Conservation (phyloP, 1,140 invertebrate genomes). For the Zaprionus vittiger region DNA sequence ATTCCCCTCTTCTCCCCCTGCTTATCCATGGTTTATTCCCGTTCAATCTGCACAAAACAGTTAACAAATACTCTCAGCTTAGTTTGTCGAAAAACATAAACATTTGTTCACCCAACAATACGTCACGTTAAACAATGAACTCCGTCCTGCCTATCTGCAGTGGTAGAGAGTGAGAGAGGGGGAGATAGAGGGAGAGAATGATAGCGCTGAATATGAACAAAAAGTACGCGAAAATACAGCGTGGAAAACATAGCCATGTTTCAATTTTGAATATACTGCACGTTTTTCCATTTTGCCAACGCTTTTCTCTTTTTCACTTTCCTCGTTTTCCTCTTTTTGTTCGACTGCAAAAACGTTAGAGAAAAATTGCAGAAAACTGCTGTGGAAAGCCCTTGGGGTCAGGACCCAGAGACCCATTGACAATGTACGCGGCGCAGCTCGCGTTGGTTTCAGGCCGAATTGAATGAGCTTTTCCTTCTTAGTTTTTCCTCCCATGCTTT, state of each 20-base stretch:
- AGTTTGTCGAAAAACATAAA: slow-evolving; percentile 68
- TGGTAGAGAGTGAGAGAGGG: background rate
- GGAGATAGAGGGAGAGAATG: background rate
- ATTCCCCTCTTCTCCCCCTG: background rate
- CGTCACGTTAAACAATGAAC: slow-evolving; percentile 63
- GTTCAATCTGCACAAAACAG: slow-evolving; percentile 20
- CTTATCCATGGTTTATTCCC: background rate
- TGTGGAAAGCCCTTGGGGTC: slow-evolving; percentile 8
- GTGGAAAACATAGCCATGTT: slow-evolving; percentile 46
- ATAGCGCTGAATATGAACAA: slow-evolving; percentile 25
- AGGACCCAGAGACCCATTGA: slow-evolving; percentile 15
- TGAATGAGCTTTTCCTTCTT: slow-evolving; percentile 28
- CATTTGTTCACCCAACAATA: slow-evolving; percentile 68
- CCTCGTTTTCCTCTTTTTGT: slow-evolving; percentile 4
- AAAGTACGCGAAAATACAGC: slow-evolving; percentile 24
- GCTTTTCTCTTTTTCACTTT: background rate
- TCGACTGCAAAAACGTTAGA: slow-evolving; percentile 28
- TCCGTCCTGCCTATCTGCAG: slow-evolving; percentile 24
- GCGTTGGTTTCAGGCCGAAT: slow-evolving; percentile 13
- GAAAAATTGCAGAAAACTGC: slow-evolving; percentile 54
- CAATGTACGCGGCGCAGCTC: slow-evolving; percentile 8
- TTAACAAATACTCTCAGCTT: slow-evolving; percentile 44
- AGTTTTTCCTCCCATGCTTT: slow-evolving; percentile 3
- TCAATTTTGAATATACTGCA: slow-evolving; percentile 68
- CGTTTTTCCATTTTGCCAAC: slow-evolving; percentile 20